These are phyloP conservation scores for Uromys caudimaculatus DNA, from an alignment of 2,797 vertebrate genomes.

Conservation along the genomic window DNA sequence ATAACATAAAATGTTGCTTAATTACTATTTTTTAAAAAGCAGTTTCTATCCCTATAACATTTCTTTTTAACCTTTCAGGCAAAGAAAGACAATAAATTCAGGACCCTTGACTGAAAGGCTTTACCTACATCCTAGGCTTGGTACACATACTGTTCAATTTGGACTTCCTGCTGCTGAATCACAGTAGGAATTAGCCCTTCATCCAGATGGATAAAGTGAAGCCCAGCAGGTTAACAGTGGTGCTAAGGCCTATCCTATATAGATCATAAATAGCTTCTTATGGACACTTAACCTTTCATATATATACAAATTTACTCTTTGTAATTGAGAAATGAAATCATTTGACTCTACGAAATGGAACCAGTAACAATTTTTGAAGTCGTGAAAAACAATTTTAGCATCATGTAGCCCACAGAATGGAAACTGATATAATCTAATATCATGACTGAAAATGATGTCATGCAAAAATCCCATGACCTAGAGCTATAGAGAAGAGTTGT, in stretches of 20 bases:
- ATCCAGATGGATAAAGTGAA: not conserved
- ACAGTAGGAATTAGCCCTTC: not conserved
- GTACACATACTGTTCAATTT: not conserved
- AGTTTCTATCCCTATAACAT: not conserved
- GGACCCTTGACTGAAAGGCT: not conserved
- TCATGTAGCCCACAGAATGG: not conserved
- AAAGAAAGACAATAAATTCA: constrained; percentile 26
- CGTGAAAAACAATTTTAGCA: not conserved
- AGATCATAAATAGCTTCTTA: constrained; percentile 1
- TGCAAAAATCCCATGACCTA: not conserved
- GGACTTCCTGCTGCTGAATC: not conserved
- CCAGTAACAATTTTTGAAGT: constrained; percentile 49
- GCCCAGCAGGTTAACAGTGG: not conserved
- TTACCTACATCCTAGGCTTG: not conserved
- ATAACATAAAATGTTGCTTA: not conserved
- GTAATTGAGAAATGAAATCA: not conserved
- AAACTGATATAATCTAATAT: not conserved
- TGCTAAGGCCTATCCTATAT: not conserved
- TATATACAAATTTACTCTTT: constrained; percentile 17
- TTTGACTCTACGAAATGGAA: constrained; percentile 47
- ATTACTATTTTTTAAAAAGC: not conserved
- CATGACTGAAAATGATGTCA: not conserved
- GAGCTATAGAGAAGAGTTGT: not conserved
- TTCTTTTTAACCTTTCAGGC: constrained; percentile 8
- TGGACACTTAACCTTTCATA: not conserved